Evolutionary conservation across 2,888 invertebrate genomes (phyloP).

Genomic region (Xanthorhoe designata): DNA sequence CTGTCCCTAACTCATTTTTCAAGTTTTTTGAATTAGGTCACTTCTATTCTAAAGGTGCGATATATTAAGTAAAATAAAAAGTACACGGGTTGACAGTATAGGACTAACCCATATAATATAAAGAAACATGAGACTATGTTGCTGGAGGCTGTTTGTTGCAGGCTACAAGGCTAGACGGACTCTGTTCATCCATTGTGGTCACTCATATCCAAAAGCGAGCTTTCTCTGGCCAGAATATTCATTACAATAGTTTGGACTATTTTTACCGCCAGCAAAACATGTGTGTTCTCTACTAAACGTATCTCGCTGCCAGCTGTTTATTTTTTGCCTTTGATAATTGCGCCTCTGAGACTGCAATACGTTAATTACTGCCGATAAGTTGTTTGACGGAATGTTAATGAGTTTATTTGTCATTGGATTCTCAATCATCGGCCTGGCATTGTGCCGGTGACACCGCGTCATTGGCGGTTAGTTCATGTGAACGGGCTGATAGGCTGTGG

Average conservation of each 20-base stretch:
- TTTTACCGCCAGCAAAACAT: background rate
- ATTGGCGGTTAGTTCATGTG: conserved; percentile 38
- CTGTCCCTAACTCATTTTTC: too few relatives aligned
- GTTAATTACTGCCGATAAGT: conserved; percentile 20
- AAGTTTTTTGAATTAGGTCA: too few relatives aligned
- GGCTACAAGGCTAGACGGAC: background rate
- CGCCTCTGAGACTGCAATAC: conserved; percentile 5
- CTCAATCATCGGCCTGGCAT: conserved; percentile 45
- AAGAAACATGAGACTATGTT: background rate
- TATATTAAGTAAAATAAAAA: too few relatives aligned
- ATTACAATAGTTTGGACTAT: background rate
- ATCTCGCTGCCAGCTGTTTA: background rate
- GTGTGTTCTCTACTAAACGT: background rate
- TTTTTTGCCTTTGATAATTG: conserved; percentile 4
- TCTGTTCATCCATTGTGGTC: too few relatives aligned
- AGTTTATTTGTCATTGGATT: conserved; percentile 34
- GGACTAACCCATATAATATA: background rate
- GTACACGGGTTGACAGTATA: too few relatives aligned
- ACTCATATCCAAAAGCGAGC: too few relatives aligned
- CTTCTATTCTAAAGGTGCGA: too few relatives aligned
- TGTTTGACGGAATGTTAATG: conserved; percentile 37
- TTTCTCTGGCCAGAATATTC: background rate
- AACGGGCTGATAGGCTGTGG: conserved; percentile 34
- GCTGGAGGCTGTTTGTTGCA: background rate
- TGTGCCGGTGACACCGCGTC: conserved; percentile 38